Conservation (phyloP, 1,140 invertebrate species). For the Apis cerana region DNA sequence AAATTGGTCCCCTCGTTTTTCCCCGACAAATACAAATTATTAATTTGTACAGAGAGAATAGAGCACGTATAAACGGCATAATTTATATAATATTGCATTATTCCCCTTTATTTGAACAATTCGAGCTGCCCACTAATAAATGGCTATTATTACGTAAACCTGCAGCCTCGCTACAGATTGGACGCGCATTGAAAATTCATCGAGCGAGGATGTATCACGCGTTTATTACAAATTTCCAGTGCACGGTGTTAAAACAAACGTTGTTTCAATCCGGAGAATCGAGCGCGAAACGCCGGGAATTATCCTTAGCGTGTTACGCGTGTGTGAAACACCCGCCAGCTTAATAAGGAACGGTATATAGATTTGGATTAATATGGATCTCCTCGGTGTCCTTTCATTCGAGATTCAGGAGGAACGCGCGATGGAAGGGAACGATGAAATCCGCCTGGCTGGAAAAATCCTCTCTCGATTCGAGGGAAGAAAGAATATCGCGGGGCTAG, state of each 20-base stretch:
- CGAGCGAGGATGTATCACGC: background rate
- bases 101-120: background rate
- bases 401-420: background rate
- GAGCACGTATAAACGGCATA: background rate
- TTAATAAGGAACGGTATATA: background rate
- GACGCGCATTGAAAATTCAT: background rate
- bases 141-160: background rate
- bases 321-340: too few species aligned
- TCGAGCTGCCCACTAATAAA: background rate
- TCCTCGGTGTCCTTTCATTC: background rate
- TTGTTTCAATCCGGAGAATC: slow-evolving; percentile 3
- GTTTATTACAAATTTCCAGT: slow-evolving; percentile 12
- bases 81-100: background rate
- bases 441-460: too few species aligned
- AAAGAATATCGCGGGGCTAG: slow-evolving; percentile 8
- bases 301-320: background rate
- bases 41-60: background rate
- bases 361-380: background rate
- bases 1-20: too few species aligned
- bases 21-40: background rate
- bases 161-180: too few species aligned
- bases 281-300: slow-evolving; percentile 14
- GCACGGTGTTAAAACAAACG: slow-evolving; percentile 26
- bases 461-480: background rate
- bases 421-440: too few species aligned